These are phyloP conservation scores for Cuniculus paca DNA, from an alignment of 2,797 vertebrate species.

Conservation along the genomic window DNA sequence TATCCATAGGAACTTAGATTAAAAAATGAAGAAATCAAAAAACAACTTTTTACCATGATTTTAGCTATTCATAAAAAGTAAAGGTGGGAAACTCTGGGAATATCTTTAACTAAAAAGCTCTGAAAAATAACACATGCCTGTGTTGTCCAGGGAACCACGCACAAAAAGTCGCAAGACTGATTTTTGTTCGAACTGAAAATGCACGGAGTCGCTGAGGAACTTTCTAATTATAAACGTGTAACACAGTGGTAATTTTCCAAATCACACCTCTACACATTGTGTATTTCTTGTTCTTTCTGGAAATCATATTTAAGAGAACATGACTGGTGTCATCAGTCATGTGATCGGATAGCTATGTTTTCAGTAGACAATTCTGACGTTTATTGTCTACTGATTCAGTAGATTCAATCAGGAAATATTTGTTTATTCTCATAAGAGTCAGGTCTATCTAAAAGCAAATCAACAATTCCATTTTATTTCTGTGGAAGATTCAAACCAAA, in stretches of 20 bases:
- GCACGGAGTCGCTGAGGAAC: not conserved
- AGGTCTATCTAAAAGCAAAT: constrained; percentile 1
- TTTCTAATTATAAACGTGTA: constrained; percentile 40
- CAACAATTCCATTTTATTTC: not conserved
- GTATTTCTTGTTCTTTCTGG: constrained; percentile 28
- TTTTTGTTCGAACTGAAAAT: constrained; percentile 63
- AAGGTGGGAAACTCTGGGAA: constrained; percentile 33
- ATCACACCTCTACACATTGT: not conserved
- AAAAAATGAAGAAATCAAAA: not conserved
- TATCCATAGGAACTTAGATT: not conserved
- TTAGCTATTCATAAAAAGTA: constrained; percentile 14
- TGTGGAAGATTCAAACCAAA: not conserved
- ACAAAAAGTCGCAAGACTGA: constrained; percentile 23
- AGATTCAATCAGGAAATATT: constrained; percentile 39
- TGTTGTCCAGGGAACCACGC: not conserved
- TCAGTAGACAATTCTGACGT: not conserved
- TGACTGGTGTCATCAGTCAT: not conserved
- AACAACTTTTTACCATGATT: not conserved
- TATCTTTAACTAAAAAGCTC: constrained; percentile 51
- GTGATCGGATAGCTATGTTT: not conserved
- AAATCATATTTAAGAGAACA: constrained; percentile 18
- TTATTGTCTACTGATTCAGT: not conserved
- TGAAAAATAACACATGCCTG: constrained; percentile 27
- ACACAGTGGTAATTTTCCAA: constrained; percentile 7
- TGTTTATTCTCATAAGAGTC: constrained; percentile 3